Evolutionary conservation across 2,113 vertebrate genomes (phyloP).

Genomic region (Fregata magnificens): DNA sequence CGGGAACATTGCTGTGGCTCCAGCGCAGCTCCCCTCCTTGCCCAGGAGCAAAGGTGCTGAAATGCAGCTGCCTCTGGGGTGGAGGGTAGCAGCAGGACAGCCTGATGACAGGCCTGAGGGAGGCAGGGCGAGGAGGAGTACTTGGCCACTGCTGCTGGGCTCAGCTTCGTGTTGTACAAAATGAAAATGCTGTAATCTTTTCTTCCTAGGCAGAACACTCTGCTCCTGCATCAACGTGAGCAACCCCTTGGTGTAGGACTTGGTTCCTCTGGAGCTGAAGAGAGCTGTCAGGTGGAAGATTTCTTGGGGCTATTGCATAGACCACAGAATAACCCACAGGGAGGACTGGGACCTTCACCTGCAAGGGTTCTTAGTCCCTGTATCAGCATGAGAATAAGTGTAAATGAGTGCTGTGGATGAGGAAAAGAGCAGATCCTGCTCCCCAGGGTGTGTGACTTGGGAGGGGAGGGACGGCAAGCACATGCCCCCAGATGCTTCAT

Average conservation of each 20-base stretch:
- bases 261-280: neutral
- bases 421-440: neutral
- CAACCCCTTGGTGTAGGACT: neutral
- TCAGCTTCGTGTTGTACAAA: neutral
- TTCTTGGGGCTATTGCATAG: neutral
- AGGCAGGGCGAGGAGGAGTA: neutral
- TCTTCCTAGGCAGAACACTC: neutral
- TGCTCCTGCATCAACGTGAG: neutral
- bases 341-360: neutral
- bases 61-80: neutral
- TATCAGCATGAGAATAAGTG: neutral
- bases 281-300: neutral
- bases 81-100: neutral
- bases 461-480: neutral
- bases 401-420: neutral
- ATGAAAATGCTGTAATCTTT: neutral
- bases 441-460: neutral
- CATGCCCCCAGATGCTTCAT: accelerated
- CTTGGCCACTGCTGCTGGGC: neutral
- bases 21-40: neutral
- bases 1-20: accelerated
- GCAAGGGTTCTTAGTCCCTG: neutral
- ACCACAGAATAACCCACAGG: neutral
- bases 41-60: neutral
- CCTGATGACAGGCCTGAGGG: neutral